Evolutionary conservation across 2,113 vertebrate genomes (phyloP).

Genomic region (Ranitomeya variabilis): DNA sequence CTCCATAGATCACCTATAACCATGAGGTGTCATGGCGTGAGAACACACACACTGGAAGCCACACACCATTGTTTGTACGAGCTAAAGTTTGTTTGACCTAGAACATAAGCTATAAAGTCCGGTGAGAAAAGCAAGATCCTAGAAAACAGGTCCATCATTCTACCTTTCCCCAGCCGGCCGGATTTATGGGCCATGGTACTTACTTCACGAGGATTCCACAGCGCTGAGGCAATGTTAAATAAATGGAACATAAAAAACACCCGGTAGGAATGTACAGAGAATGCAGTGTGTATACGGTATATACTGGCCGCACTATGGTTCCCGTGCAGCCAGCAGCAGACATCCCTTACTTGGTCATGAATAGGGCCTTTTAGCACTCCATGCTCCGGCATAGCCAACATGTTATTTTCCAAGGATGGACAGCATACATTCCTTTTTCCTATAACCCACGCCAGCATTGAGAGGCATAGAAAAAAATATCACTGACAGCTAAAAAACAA

Average conservation of each 20-base stretch:
- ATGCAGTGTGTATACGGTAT: conserved; percentile 15
- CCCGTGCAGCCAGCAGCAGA: background rate
- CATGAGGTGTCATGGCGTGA: background rate
- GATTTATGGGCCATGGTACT: conserved; percentile 30
- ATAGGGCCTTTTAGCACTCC: conserved; percentile 38
- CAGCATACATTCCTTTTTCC: background rate
- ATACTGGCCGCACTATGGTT: conserved; percentile 13
- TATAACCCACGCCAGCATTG: background rate
- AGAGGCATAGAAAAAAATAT: background rate
- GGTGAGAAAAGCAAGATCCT: background rate
- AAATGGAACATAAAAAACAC: conserved; percentile 20
- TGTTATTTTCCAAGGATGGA: background rate
- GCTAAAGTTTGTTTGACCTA: conserved; percentile 9
- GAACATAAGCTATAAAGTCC: background rate
- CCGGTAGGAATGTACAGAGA: conserved; percentile 20
- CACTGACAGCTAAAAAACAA: background rate
- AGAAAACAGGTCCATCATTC: conserved; percentile 15
- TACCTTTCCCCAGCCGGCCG: background rate
- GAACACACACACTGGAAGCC: background rate
- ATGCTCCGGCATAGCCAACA: background rate
- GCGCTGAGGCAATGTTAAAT: conserved; percentile 48
- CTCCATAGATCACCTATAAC: background rate
- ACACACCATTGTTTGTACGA: conserved; percentile 11
- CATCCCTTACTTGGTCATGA: conserved; percentile 53
- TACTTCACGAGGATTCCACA: conserved; percentile 24